A percentile compares a stretch with the other conserved stretches of the same genome.
Conservation (phyloP, 2,797 vertebrate genomes). For the Echiichthys vipera region DNA sequence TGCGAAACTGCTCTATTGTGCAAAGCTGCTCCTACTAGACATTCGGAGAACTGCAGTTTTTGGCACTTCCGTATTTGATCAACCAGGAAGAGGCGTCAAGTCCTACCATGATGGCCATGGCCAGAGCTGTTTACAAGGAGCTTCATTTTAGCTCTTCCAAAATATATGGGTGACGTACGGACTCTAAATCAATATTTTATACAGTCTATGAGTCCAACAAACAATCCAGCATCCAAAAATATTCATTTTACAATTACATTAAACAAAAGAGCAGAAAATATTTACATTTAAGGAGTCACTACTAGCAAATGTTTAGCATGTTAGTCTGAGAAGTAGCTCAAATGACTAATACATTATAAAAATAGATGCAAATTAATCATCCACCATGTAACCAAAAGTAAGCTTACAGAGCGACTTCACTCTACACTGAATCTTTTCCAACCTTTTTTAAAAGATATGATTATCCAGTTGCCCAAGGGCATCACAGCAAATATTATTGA, state of each 20-base stretch:
- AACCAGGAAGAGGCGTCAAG: too few species aligned
- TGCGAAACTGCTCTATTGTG: too few species aligned
- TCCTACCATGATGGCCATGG: too few species aligned
- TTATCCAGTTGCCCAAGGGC: slow-evolving; percentile 33
- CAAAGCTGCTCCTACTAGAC: too few species aligned
- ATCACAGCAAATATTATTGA: slow-evolving; percentile 19
- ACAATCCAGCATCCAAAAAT: neutral
- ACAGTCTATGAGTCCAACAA: too few species aligned
- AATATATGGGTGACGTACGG: too few species aligned
- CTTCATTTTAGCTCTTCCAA: too few species aligned
- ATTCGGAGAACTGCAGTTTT: too few species aligned
- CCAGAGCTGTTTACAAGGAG: too few species aligned
- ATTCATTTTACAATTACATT: neutral
- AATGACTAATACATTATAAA: neutral
- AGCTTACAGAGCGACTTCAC: neutral
- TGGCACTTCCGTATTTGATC: too few species aligned
- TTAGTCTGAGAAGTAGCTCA: slow-evolving; percentile 1
- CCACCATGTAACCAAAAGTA: neutral
- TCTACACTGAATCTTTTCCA: neutral
- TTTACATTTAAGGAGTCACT: neutral
- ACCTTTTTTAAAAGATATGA: neutral
- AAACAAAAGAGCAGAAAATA: neutral
- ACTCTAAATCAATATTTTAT: too few species aligned
- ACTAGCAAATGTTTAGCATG: neutral
- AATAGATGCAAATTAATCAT: neutral